These are phyloP conservation scores for Erpetoichthys calabaricus DNA, from an alignment of 2,797 vertebrate genomes.

Conservation along the genomic window DNA sequence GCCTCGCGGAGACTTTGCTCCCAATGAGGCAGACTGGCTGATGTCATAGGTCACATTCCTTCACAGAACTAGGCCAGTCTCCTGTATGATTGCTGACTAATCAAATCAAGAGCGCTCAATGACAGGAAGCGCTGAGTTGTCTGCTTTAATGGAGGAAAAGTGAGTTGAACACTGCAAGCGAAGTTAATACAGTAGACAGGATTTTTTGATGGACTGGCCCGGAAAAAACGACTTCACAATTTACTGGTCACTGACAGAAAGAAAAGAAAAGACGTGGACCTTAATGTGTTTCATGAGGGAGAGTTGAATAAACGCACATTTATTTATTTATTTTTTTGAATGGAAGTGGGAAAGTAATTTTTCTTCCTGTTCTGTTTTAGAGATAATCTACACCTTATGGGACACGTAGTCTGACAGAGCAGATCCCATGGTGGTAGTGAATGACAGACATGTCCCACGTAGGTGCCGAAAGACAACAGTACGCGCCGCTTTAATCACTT, in stretches of 20 bases:
- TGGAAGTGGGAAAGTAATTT: not conserved
- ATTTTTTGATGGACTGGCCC: not conserved
- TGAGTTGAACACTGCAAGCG: conserved; percentile 29
- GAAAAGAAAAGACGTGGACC: no score
- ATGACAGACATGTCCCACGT: no score
- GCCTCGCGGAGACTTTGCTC: conserved; percentile 43
- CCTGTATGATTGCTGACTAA: conserved; percentile 57
- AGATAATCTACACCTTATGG: no score
- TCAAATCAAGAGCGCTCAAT: conserved; percentile 24
- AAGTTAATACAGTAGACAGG: not conserved
- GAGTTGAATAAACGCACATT: not conserved
- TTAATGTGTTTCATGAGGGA: no score
- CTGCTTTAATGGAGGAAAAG: conserved; percentile 26
- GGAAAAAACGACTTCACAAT: not conserved
- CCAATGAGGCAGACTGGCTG: conserved; percentile 40
- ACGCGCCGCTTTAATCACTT: no score
- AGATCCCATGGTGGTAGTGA: no score
- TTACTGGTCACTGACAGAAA: not conserved
- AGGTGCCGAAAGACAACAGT: no score
- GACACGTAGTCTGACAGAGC: no score
- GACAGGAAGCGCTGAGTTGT: not conserved
- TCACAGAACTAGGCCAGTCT: conserved; percentile 47
- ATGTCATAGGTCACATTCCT: conserved; percentile 66
- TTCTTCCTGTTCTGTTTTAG: not conserved
- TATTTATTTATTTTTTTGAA: not conserved